These are phyloP conservation scores for Merluccius polli DNA, from an alignment of 2,797 vertebrate species.

Conservation along the genomic window DNA sequence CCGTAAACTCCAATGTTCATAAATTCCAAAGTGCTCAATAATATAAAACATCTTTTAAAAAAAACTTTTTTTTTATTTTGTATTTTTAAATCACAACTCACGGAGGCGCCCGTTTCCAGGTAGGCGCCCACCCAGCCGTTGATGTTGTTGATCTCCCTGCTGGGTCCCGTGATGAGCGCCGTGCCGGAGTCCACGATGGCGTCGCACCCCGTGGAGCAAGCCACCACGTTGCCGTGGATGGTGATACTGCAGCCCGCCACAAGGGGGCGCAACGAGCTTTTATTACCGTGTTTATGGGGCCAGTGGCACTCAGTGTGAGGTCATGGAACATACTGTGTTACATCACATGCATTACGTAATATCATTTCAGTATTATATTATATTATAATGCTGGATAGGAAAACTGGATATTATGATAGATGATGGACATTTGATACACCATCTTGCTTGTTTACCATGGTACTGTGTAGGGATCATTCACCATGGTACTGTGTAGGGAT, in stretches of 20 bases:
- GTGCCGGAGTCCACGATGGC: conserved; percentile 42
- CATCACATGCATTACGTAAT: background rate
- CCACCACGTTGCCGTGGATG: conserved; percentile 36
- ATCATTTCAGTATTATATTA: background rate
- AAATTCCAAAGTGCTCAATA: background rate
- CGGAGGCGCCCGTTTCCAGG: conserved; percentile 7
- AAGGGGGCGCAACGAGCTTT: no score
- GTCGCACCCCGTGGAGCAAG: conserved; percentile 27
- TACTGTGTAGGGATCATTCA: no score
- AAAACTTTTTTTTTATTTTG: no score
- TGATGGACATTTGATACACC: background rate
- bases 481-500: background rate
- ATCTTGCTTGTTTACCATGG: background rate
- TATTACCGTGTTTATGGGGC: background rate
- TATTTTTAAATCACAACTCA: conserved; percentile 1
- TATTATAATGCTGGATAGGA: background rate
- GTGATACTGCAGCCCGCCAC: conserved; percentile 21
- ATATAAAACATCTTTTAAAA: no score
- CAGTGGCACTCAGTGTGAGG: background rate
- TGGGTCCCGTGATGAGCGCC: conserved; percentile 26
- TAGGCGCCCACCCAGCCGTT: conserved; percentile 31
- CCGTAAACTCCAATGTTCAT: background rate
- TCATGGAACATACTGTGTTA: background rate
- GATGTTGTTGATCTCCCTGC: conserved; percentile 25
- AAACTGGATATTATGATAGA: background rate